These are phyloP conservation scores for Drusus annulatus DNA, from an alignment of 1,140 invertebrate species.

Conservation along the genomic window DNA sequence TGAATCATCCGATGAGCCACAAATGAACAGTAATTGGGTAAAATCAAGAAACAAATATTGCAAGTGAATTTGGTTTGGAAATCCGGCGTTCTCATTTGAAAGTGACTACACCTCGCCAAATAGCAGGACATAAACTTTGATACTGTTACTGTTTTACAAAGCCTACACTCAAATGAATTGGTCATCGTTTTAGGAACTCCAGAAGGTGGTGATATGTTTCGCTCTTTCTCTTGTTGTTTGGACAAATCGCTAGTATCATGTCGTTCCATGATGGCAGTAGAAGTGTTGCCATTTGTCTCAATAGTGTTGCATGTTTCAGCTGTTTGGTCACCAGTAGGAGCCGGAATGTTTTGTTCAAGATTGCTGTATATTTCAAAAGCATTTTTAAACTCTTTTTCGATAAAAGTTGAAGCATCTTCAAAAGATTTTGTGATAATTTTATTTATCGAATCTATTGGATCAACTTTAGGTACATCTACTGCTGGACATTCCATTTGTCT, in stretches of 20 bases:
- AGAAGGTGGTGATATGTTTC: no score
- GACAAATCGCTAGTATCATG: no score
- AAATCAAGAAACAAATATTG: slow-evolving; percentile 60
- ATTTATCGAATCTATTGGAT: not conserved
- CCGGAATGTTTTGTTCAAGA: no score
- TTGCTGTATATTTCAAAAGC: not conserved
- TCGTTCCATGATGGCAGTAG: no score
- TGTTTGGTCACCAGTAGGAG: no score
- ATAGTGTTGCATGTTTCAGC: no score
- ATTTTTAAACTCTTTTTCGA: not conserved
- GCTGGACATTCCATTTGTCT: not conserved
- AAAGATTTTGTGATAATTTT: not conserved
- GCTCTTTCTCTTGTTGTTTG: no score
- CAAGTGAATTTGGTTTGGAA: not conserved
- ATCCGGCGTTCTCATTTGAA: not conserved
- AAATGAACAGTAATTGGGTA: slow-evolving; percentile 67
- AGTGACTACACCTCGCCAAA: not conserved
- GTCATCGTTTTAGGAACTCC: no score
- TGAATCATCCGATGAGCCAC: slow-evolving; percentile 69
- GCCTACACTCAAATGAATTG: not conserved
- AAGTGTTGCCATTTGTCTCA: no score
- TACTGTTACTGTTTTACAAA: not conserved
- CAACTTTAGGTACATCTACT: not conserved
- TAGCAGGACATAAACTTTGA: not conserved
- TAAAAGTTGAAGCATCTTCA: not conserved